Conservation (phyloP, 2,797 vertebrate genomes). For the Capromys pilorides region DNA sequence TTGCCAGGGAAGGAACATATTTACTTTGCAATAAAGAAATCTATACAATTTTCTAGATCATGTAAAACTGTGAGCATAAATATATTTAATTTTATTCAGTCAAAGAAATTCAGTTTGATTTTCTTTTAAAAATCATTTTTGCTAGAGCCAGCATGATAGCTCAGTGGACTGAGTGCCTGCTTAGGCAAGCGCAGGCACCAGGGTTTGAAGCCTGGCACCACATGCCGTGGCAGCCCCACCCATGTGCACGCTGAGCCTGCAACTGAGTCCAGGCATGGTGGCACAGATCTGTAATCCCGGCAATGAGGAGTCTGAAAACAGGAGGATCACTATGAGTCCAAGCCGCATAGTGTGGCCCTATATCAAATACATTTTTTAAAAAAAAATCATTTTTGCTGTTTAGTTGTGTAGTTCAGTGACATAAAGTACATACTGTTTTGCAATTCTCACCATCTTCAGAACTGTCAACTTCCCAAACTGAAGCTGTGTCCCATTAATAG, state of each 20-base stretch:
- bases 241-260: too few species aligned
- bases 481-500: neutral
- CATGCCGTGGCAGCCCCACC: too few species aligned
- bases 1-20: neutral
- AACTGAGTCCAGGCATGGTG: too few species aligned
- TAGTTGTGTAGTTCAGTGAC: neutral
- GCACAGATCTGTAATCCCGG: too few species aligned
- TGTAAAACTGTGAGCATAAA: conserved; percentile 7
- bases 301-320: too few species aligned
- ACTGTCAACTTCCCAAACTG: neutral
- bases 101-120: neutral
- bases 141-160: too few species aligned
- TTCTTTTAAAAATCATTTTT: neutral
- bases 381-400: neutral
- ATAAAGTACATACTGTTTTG: neutral
- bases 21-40: conserved; percentile 31
- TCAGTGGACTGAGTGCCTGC: too few species aligned
- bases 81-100: neutral
- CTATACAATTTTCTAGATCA: neutral
- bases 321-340: too few species aligned
- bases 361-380: too few species aligned
- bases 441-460: neutral
- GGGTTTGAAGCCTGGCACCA: too few species aligned
- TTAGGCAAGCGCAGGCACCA: too few species aligned
- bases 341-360: too few species aligned